phyloP scores from a whole-genome alignment of 2,113 vertebrate genomes.

The Ptyas mucosa region DNA sequence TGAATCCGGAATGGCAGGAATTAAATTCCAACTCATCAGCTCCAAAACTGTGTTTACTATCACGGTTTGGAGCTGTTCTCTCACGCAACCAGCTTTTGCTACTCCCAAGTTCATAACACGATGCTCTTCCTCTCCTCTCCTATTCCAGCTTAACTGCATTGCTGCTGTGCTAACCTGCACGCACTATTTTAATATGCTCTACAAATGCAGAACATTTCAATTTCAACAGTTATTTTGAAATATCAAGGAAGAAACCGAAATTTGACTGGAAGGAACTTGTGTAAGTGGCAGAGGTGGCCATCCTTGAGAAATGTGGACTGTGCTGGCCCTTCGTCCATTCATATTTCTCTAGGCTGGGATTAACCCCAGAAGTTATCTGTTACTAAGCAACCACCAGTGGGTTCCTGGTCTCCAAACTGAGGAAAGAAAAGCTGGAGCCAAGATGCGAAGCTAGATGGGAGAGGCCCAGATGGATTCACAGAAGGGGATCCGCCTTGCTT shows the following conservation, averaged over 20 bases:
- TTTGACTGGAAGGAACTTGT: neutral
- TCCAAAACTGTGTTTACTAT: neutral
- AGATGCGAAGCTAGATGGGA: neutral
- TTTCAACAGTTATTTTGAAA: neutral
- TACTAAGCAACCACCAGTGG: neutral
- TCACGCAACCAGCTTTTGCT: neutral
- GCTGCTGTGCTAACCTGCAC: neutral
- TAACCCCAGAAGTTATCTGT: neutral
- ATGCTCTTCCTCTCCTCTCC: neutral
- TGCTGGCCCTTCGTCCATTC: neutral
- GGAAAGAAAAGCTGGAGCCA: neutral
- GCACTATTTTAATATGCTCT: neutral
- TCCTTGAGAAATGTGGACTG: neutral
- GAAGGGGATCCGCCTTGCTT: neutral
- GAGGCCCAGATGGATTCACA: neutral
- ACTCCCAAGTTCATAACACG: neutral
- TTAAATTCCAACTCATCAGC: neutral
- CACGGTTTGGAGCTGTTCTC: neutral
- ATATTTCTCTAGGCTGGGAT: neutral
- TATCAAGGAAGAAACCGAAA: neutral
- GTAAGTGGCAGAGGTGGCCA: neutral
- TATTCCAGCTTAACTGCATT: conserved; percentile 2
- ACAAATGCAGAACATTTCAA: neutral
- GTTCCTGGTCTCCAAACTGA: neutral
- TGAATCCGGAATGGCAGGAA: conserved; percentile 4